phyloP scores from a whole-genome alignment of 2,888 invertebrate species.

The Eledona agricola region DNA sequence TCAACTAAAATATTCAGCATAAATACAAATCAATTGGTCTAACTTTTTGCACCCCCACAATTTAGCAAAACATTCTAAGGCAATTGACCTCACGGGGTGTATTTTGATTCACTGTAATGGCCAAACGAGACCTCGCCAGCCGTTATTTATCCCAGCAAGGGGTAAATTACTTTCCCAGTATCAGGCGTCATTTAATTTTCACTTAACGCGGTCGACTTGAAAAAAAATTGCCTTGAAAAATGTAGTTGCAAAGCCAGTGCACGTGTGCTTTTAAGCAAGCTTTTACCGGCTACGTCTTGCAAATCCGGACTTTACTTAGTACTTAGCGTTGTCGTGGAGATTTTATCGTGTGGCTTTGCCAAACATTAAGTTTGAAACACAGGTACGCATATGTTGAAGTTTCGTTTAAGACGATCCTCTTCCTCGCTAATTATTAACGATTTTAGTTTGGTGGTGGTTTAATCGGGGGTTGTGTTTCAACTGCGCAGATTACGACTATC shows the following conservation, averaged over 20 bases:
- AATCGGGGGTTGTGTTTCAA: too few relatives aligned
- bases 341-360: constrained; percentile 15
- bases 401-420: constrained; percentile 1
- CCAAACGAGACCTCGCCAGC: constrained; percentile 9
- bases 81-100: constrained; percentile 14
- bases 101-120: constrained; percentile 15
- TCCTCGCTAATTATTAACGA: too few relatives aligned
- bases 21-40: not conserved
- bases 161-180: constrained; percentile 28
- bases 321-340: constrained; percentile 16
- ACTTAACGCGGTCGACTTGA: constrained; percentile 7
- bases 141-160: constrained; percentile 16
- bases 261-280: constrained; percentile 12
- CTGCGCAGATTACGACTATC: too few relatives aligned
- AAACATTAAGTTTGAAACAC: constrained; percentile 16
- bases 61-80: constrained; percentile 6
- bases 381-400: constrained; percentile 4
- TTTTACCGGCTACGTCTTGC: constrained; percentile 14
- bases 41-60: not conserved
- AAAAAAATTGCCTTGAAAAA: constrained; percentile 12
- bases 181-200: constrained; percentile 25
- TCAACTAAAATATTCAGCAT: too few relatives aligned
- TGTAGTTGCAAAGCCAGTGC: constrained; percentile 1
- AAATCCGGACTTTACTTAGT: constrained; percentile 26
- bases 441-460: too few relatives aligned